Evolutionary conservation across 2,797 vertebrate species (phyloP).

Genomic region (Spatula versicolor): DNA sequence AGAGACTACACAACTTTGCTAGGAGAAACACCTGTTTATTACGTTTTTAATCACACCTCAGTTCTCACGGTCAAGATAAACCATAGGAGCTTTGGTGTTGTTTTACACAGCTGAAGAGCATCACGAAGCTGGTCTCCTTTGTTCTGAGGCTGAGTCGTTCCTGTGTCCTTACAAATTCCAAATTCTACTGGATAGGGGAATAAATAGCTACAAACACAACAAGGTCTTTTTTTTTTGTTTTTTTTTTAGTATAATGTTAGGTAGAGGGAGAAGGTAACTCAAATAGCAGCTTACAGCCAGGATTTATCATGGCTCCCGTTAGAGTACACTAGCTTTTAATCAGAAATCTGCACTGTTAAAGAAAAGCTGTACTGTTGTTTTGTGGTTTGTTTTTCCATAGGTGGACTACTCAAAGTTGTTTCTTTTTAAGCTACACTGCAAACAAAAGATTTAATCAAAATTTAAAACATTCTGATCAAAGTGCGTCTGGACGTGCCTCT

Average conservation of each 20-base stretch:
- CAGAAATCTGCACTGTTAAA: conserved; percentile 13
- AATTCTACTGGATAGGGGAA: conserved; percentile 58
- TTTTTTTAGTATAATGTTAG: conserved; percentile 51
- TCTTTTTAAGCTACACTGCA: conserved; percentile 48
- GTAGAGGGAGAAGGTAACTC: conserved; percentile 52
- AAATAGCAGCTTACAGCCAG: conserved; percentile 42
- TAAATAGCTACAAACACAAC: conserved; percentile 70
- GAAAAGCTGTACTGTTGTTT: not conserved
- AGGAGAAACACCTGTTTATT: conserved; percentile 59
- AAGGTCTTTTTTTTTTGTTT: not conserved
- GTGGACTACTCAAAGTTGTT: not conserved
- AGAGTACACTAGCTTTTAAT: conserved; percentile 46
- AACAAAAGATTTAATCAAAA: conserved; percentile 83
- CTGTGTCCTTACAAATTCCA: conserved; percentile 45
- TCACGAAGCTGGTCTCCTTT: not conserved
- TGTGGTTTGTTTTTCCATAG: not conserved
- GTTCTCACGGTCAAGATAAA: conserved; percentile 43
- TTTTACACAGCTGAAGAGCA: conserved; percentile 37
- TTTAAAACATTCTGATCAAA: conserved; percentile 90
- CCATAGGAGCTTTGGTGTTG: not conserved
- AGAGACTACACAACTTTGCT: conserved; percentile 35
- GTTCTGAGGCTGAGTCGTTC: conserved; percentile 24
- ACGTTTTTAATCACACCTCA: conserved; percentile 50
- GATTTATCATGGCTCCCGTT: not conserved
- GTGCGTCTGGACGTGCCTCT: conserved; percentile 96